Evolutionary conservation across 2,113 vertebrate species (phyloP).

Genomic region (Regulus satrapa): DNA sequence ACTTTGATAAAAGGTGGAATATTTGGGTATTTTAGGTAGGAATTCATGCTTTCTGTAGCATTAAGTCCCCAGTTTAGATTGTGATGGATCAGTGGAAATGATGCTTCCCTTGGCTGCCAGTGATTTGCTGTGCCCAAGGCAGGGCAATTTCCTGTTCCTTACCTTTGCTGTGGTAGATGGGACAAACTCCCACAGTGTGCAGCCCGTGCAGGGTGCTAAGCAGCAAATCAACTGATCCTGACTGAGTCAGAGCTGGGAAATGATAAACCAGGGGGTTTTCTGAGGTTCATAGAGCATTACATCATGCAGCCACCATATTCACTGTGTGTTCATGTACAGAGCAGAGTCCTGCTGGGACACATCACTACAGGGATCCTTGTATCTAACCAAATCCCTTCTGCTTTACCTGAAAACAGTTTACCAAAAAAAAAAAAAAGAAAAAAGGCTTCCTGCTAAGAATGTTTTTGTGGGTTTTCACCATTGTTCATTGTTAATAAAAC

Average conservation of each 20-base stretch:
- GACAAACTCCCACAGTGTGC: not conserved
- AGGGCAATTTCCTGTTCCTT: not conserved
- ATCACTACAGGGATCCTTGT: not conserved
- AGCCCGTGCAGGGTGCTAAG: not conserved
- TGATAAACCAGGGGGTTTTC: not conserved
- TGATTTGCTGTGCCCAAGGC: not conserved
- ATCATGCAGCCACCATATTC: not conserved
- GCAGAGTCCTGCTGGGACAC: not conserved
- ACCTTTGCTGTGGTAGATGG: not conserved
- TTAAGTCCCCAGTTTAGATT: not conserved
- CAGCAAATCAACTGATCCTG: not conserved
- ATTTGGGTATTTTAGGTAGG: not conserved
- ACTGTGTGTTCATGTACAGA: not conserved
- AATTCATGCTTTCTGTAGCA: not conserved
- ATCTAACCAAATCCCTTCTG: not conserved
- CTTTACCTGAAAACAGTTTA: not conserved
- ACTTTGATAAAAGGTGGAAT: not conserved
- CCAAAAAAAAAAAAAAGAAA: not conserved
- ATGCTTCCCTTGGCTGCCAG: not conserved
- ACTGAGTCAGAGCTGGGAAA: not conserved
- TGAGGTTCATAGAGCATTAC: not conserved
- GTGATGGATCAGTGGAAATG: not conserved
- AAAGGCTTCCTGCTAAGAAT: not conserved
- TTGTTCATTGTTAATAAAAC: not conserved
- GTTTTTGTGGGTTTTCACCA: not conserved